phyloP scores from a whole-genome alignment of 1,140 invertebrate genomes.

The Atta colombica region DNA sequence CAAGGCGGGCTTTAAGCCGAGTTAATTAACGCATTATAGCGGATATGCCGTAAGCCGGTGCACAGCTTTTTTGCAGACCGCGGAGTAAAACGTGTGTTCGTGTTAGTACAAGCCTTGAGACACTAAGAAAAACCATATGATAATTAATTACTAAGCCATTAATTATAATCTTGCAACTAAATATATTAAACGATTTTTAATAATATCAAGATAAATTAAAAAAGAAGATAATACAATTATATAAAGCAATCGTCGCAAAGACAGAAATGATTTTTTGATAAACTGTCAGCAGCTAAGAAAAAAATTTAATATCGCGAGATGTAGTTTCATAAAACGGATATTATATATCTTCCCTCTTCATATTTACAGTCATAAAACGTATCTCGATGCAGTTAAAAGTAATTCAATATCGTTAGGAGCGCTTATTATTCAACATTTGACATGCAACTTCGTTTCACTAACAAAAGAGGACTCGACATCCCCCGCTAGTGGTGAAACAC shows the following conservation, averaged over 20 bases:
- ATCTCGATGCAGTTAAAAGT: not conserved
- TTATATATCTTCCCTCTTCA: not conserved
- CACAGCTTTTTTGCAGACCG: slow-evolving; percentile 31
- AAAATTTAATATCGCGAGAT: not conserved
- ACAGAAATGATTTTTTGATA: not conserved
- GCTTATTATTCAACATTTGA: slow-evolving; percentile 32
- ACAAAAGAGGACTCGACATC: not conserved
- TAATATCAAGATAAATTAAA: not conserved
- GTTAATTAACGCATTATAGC: slow-evolving; percentile 61
- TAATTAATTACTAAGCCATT: slow-evolving; percentile 52
- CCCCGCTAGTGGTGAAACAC: not conserved
- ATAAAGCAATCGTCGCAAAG: not conserved
- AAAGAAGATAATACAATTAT: not conserved
- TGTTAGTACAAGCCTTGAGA: slow-evolving; percentile 29
- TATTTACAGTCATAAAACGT: not conserved
- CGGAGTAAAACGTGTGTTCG: not conserved
- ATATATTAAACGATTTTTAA: not conserved
- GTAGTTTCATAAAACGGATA: not conserved
- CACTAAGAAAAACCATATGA: slow-evolving; percentile 31
- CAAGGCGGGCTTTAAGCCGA: slow-evolving; percentile 49
- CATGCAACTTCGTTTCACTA: slow-evolving; percentile 37
- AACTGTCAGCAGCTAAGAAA: not conserved
- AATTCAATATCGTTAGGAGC: not conserved
- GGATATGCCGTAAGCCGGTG: slow-evolving; percentile 42
- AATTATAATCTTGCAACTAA: slow-evolving; percentile 20